Conservation (phyloP, 2,113 vertebrate genomes). For the Antigone vipio region DNA sequence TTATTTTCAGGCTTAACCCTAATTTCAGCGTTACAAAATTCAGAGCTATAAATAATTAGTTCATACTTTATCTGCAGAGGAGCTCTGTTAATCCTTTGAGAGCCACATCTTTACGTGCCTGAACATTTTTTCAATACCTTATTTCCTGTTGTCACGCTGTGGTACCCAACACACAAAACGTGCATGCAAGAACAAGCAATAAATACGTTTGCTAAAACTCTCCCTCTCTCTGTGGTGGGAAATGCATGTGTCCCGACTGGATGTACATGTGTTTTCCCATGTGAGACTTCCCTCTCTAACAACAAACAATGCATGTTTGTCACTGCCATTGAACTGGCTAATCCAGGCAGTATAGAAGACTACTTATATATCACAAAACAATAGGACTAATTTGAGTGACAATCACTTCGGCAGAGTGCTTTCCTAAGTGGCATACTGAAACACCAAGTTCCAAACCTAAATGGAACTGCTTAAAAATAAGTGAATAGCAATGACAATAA, state of each 20-base stretch:
- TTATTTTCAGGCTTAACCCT: slow-evolving; percentile 39
- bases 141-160: slow-evolving; percentile 28
- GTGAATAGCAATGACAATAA: neutral
- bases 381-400: slow-evolving; percentile 42
- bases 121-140: slow-evolving; percentile 16
- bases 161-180: neutral
- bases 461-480: neutral
- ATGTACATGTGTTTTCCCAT: slow-evolving; percentile 10
- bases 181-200: slow-evolving; percentile 36
- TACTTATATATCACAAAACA: slow-evolving; percentile 28
- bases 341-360: slow-evolving; percentile 22
- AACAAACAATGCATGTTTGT: neutral
- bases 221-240: neutral
- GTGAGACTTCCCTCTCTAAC: neutral
- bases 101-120: neutral
- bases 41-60: slow-evolving; percentile 34
- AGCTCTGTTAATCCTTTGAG: slow-evolving; percentile 19
- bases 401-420: neutral
- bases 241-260: neutral
- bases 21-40: slow-evolving; percentile 27
- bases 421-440: neutral
- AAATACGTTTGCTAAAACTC: slow-evolving; percentile 24
- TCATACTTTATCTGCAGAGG: neutral
- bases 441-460: neutral
- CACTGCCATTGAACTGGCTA: slow-evolving; percentile 13